Conservation (phyloP, 2,797 vertebrate genomes). For the Typhlichthys subterraneus region DNA sequence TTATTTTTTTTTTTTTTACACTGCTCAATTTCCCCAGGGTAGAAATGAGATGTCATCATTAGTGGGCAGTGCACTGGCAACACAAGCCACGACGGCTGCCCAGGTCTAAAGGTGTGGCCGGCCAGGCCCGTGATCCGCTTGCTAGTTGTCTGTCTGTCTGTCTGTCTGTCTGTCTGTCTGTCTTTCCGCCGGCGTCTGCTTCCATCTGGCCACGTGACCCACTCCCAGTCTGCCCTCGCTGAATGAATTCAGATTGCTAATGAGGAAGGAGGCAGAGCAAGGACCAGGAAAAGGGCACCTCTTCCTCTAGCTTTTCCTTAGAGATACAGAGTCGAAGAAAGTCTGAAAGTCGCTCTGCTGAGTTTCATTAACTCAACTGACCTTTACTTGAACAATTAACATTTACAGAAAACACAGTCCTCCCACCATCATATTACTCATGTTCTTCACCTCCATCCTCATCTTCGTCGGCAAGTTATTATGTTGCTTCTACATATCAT, state of each 20-base stretch:
- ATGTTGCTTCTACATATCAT: no score
- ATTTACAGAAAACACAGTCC: slow-evolving; percentile 83
- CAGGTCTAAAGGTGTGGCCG: slow-evolving; percentile 56
- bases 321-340: slow-evolving; percentile 23
- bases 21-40: slow-evolving; percentile 53
- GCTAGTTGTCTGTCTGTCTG: slow-evolving; percentile 40
- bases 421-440: slow-evolving; percentile 55
- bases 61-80: slow-evolving; percentile 54
- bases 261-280: slow-evolving; percentile 63
- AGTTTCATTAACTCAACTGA: slow-evolving; percentile 83
- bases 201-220: slow-evolving; percentile 46
- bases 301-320: slow-evolving; percentile 52
- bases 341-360: slow-evolving; percentile 66
- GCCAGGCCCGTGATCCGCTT: slow-evolving; percentile 36
- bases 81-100: slow-evolving; percentile 37
- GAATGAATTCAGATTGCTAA: slow-evolving; percentile 68
- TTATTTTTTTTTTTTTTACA: slow-evolving; percentile 45
- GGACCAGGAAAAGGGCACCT: slow-evolving; percentile 67
- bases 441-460: slow-evolving; percentile 65
- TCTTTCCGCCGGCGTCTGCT: neutral
- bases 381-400: slow-evolving; percentile 87
- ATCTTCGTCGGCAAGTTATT: slow-evolving; percentile 39
- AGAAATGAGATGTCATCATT: slow-evolving; percentile 70
- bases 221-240: slow-evolving; percentile 37
- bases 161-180: slow-evolving; percentile 35